phyloP scores from a whole-genome alignment of 2,113 vertebrate genomes.

The Malurus melanocephalus region DNA sequence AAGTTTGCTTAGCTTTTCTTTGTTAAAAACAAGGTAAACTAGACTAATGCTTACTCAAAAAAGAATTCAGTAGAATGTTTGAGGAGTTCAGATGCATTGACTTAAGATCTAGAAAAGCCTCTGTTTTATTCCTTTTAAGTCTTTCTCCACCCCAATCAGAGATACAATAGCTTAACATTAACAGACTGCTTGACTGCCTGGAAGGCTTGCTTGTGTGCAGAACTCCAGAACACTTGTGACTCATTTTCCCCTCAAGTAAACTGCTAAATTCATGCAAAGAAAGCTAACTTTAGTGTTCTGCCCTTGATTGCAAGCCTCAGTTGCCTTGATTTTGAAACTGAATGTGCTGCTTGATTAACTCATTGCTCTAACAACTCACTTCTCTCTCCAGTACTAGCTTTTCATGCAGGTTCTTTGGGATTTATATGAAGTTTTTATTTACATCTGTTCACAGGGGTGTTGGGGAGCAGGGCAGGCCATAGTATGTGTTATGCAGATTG shows the following conservation, averaged over 20 bases:
- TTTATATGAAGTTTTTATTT: not conserved
- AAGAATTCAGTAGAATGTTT: not conserved
- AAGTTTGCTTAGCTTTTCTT: not conserved
- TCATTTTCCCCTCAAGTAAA: conserved; percentile 31
- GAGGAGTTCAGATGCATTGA: not conserved
- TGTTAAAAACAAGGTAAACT: not conserved
- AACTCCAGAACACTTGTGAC: conserved; percentile 2
- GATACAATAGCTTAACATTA: not conserved
- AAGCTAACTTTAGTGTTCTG: conserved; percentile 19
- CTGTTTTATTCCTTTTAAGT: not conserved
- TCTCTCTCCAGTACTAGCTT: not conserved
- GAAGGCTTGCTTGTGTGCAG: not conserved
- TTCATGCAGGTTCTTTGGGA: not conserved
- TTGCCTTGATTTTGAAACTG: conserved; percentile 14
- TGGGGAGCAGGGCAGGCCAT: not conserved
- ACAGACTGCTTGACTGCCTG: not conserved
- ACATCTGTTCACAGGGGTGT: not conserved
- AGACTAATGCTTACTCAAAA: not conserved
- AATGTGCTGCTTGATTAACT: conserved; percentile 40
- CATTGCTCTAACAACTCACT: conserved; percentile 4
- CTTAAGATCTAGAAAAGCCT: not conserved
- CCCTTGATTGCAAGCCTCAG: conserved; percentile 2
- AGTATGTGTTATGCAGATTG: not conserved
- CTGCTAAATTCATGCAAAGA: conserved; percentile 1
- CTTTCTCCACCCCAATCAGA: not conserved